A percentile compares a stretch with the other conserved stretches of the same genome.
Conservation (phyloP, 2,113 vertebrate species). For the Cryptotis parvus region DNA sequence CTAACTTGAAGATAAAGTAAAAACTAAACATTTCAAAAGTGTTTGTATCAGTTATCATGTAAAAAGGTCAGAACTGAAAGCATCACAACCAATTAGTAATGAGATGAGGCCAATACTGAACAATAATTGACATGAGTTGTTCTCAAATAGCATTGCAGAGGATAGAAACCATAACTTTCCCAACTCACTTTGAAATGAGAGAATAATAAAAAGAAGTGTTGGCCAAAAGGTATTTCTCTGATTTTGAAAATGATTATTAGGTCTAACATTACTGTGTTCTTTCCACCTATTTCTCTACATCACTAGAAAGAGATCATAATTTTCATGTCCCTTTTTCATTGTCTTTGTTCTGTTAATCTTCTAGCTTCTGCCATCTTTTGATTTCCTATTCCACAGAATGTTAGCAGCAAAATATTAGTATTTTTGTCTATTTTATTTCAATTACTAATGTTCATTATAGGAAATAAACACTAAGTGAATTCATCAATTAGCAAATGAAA, state of each 20-base stretch:
- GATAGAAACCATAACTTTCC: not conserved
- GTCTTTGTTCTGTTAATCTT: not conserved
- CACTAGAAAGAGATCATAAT: not conserved
- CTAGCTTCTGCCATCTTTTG: too few species aligned
- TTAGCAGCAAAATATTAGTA: not conserved
- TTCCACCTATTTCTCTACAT: not conserved
- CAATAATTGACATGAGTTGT: not conserved
- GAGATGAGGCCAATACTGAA: fast-evolving
- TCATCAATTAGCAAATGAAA: not conserved
- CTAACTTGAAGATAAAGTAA: not conserved
- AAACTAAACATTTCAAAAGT: not conserved
- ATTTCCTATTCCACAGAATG: not conserved
- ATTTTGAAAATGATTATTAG: not conserved
- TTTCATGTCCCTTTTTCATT: not conserved
- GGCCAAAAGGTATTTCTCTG: not conserved
- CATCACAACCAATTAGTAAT: not conserved
- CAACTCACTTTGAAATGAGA: not conserved
- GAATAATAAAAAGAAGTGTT: not conserved
- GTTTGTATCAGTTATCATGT: not conserved
- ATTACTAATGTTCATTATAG: not conserved
- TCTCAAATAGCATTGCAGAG: not conserved
- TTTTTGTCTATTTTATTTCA: not conserved
- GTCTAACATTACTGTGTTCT: not conserved
- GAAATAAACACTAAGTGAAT: not conserved
- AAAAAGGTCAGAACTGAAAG: not conserved